Evolutionary conservation across 2,113 vertebrate genomes (phyloP), one percentile per base, ranked within the genome.

Genomic region (Malurus cyaneus): DNA sequence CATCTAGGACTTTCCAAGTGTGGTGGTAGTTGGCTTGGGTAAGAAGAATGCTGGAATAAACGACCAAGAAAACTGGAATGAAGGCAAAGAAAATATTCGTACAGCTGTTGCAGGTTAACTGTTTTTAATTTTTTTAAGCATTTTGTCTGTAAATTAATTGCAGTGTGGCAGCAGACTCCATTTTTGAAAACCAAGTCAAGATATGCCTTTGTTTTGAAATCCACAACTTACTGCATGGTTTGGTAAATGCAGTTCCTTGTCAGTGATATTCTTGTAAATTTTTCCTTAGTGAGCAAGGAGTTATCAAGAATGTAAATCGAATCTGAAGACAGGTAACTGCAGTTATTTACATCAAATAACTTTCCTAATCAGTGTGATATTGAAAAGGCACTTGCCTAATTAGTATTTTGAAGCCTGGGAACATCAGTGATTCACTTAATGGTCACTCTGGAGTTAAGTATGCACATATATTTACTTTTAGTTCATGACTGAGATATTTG

Each of bases 21-120:
- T 99, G 44, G 99, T 98, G 59, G 97, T 99, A 8, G 98, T 99
- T 12, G 99, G 99, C 23, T 97, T 99, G 20, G 99, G 99, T 69
- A 98, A 98, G 92, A 98, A 95, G 91, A 90, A 95, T 10, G 97
- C 97, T 49, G 98, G 98, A 39, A 86, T 99, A 14, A 98, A 99
- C 82, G 96, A 97, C 21, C 96, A 97, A 73, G 99, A 99, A 90
- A 98, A 99, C 96, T 99, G 98, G 98, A 97, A 99, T 50, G 97
- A 97, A 96, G 96, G 96, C 96, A 99, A 99, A 96, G 99, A 99
- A 97, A 99, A 98, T 89, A 98, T 99, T 95, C 97, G 99, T 89
- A 95, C 97, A 39, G 99, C 99, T 8, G 94, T 99, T 42, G 98
- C 99, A 96, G 98, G 99, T 99, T 79, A 95, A 26, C 54, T 50